A percentile compares a stretch with the other conserved stretches of the same genome.
phyloP scores from a whole-genome alignment of 2,797 vertebrate species.

The Melanotaenia maccullochi region DNA sequence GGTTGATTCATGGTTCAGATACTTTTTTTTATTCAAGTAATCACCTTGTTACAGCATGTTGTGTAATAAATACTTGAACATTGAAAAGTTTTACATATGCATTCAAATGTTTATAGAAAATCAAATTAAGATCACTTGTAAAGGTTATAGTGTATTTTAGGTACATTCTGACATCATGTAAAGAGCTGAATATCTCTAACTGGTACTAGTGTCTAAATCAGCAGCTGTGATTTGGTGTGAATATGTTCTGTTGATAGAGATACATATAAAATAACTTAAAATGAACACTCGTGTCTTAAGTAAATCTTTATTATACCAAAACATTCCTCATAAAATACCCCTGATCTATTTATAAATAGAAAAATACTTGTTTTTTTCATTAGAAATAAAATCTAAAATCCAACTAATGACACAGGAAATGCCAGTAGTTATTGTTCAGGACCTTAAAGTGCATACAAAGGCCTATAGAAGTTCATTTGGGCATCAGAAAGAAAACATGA shows the following conservation, averaged over 20 bases:
- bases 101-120: neutral
- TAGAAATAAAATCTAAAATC: slow-evolving; percentile 36
- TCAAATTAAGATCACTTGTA: neutral
- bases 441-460: slow-evolving; percentile 83
- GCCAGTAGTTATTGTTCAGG: slow-evolving; percentile 50
- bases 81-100: too few relatives aligned
- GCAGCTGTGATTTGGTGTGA: slow-evolving; percentile 8
- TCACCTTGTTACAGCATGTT: too few relatives aligned
- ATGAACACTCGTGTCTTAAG: slow-evolving; percentile 26
- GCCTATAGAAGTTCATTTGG: slow-evolving; percentile 39
- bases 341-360: slow-evolving; percentile 76
- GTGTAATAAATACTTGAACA: too few relatives aligned
- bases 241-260: neutral
- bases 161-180: neutral
- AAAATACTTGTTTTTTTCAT: slow-evolving; percentile 73
- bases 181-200: neutral
- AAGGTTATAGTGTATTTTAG: neutral
- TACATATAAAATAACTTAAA: slow-evolving; percentile 21
- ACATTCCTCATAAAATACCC: slow-evolving; percentile 62
- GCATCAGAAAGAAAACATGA: slow-evolving; percentile 21
- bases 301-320: slow-evolving; percentile 75
- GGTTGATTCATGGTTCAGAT: too few relatives aligned
- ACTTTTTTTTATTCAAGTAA: too few relatives aligned
- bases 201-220: neutral
- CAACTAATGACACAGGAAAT: slow-evolving; percentile 39